A percentile compares a stretch with the other conserved stretches of the same genome.
phyloP scores from a whole-genome alignment of 2,113 vertebrate genomes.

The Scomber colias region DNA sequence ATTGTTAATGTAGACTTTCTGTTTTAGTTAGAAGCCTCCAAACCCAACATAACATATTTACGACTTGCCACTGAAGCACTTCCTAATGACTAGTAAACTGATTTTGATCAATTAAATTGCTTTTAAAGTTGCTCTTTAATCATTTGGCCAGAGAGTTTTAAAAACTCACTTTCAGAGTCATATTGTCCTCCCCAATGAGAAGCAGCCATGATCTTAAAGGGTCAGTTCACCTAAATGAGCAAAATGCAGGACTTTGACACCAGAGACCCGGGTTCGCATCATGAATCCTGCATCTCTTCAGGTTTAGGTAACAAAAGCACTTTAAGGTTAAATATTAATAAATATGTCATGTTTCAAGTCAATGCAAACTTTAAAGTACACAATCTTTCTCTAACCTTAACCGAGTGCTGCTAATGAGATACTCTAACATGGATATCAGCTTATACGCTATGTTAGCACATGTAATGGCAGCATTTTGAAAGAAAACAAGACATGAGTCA shows the following conservation, averaged over 20 bases:
- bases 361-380: too few species aligned
- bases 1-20: background rate
- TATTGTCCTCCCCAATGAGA: too few species aligned
- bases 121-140: background rate
- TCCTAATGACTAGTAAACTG: background rate
- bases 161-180: too few species aligned
- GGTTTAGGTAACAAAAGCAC: too few species aligned
- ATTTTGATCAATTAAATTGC: background rate
- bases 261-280: too few species aligned
- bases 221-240: too few species aligned
- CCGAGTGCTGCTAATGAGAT: background rate
- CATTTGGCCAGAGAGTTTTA: background rate
- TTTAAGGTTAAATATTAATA: too few species aligned
- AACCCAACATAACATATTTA: background rate
- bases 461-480: slow-evolving; percentile 21
- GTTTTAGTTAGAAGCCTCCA: background rate
- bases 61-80: background rate
- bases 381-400: too few species aligned
- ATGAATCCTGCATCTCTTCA: too few species aligned
- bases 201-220: too few species aligned
- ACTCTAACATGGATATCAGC: background rate
- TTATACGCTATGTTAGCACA: background rate
- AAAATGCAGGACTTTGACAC: too few species aligned
- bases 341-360: too few species aligned
- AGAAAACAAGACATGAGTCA: slow-evolving; percentile 28